Conservation (phyloP, 2,113 vertebrate genomes). For the Lagopus muta region DNA sequence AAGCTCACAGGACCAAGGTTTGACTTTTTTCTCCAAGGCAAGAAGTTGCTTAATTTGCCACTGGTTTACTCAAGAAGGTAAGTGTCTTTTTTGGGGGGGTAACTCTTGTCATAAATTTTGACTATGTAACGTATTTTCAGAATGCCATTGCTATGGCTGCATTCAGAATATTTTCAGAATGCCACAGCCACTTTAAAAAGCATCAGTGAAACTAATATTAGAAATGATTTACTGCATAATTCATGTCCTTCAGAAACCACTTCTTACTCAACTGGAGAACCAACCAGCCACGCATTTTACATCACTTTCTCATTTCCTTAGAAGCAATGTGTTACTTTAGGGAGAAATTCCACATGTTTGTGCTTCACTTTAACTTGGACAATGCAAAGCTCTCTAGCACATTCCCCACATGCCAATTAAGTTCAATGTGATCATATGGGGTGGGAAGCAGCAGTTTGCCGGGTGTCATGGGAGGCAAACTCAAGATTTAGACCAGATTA, state of each 20-base stretch:
- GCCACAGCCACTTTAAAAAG: constrained; percentile 2
- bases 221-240: not conserved
- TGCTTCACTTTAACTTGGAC: not conserved
- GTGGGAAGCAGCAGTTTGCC: fast-evolving
- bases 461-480: not conserved
- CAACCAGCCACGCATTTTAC: constrained; percentile 15
- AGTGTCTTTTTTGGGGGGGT: not conserved
- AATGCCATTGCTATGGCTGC: not conserved
- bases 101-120: not conserved
- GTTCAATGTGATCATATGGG: not conserved
- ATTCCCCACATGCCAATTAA: not conserved
- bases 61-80: not conserved
- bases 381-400: not conserved
- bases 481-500: not conserved
- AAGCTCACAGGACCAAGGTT: not conserved
- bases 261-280: not conserved
- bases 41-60: not conserved
- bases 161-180: not conserved
- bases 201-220: constrained; percentile 39
- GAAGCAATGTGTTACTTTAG: not conserved
- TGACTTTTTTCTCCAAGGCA: not conserved
- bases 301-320: not conserved
- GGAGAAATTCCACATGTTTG: not conserved
- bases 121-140: not conserved
- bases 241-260: constrained; percentile 38